Conservation (phyloP, 2,113 vertebrate species). For the Erythrocercus mccallii region DNA sequence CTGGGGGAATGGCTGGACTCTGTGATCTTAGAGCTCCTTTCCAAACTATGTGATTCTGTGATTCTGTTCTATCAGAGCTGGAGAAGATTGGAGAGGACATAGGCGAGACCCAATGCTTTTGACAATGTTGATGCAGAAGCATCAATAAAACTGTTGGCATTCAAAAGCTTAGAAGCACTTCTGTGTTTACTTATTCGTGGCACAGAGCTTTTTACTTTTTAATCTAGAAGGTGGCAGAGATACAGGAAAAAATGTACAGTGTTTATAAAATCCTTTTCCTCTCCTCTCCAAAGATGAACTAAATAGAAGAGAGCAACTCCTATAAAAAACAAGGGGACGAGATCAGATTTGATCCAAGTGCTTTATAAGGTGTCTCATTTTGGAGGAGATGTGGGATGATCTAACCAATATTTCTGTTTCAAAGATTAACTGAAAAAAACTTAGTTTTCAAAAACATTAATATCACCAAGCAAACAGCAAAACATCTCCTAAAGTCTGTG, state of each 20-base stretch:
- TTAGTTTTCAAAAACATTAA: neutral
- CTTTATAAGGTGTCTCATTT: neutral
- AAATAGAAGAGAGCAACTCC: neutral
- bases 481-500: neutral
- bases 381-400: neutral
- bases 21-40: neutral
- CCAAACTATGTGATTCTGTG: accelerated
- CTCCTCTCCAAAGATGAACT: neutral
- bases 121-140: neutral
- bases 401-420: neutral
- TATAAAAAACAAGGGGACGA: neutral
- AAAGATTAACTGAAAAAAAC: neutral
- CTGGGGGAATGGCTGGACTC: neutral
- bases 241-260: neutral
- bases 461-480: neutral
- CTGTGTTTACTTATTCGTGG: neutral
- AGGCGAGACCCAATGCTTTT: neutral
- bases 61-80: neutral
- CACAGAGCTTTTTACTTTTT: neutral
- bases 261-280: neutral
- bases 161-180: neutral
- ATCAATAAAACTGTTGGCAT: neutral
- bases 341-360: neutral
- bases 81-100: neutral
- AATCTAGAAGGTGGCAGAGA: neutral